phyloP scores from a whole-genome alignment of 2,888 invertebrate species.

The Nephrotoma flavescens region DNA sequence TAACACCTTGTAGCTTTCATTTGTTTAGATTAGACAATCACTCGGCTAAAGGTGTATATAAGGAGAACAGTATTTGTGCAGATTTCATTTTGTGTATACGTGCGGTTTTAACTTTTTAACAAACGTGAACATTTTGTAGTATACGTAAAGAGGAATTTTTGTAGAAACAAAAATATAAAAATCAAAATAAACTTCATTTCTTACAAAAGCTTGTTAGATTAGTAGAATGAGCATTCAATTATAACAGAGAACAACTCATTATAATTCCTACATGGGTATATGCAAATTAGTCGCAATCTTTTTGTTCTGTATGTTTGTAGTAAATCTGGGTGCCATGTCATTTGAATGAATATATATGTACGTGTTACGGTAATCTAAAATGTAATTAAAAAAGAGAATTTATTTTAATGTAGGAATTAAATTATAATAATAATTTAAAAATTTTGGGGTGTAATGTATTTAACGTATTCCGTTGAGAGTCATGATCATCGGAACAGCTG shows the following conservation, averaged over 20 bases:
- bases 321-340: too few species aligned
- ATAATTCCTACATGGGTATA: background rate
- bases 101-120: background rate
- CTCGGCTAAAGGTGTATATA: background rate
- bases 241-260: background rate
- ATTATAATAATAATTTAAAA: too few species aligned
- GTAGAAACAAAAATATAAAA: background rate
- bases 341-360: background rate
- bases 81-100: background rate
- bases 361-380: too few species aligned
- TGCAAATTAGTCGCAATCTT: background rate
- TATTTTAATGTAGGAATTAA: too few species aligned
- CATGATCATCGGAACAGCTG: too few species aligned
- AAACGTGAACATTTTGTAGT: background rate
- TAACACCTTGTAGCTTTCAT: background rate
- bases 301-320: background rate
- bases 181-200: background rate
- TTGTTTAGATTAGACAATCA: background rate
- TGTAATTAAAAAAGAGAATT: too few species aligned
- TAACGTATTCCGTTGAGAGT: too few species aligned
- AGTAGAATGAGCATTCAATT: background rate
- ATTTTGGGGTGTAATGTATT: too few species aligned
- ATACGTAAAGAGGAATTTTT: background rate
- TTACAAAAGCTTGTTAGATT: background rate
- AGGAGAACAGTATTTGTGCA: background rate